Evolutionary conservation across 2,113 vertebrate species (phyloP), one percentile per base, ranked within the genome.

Genomic region (Sardina pilchardus): DNA sequence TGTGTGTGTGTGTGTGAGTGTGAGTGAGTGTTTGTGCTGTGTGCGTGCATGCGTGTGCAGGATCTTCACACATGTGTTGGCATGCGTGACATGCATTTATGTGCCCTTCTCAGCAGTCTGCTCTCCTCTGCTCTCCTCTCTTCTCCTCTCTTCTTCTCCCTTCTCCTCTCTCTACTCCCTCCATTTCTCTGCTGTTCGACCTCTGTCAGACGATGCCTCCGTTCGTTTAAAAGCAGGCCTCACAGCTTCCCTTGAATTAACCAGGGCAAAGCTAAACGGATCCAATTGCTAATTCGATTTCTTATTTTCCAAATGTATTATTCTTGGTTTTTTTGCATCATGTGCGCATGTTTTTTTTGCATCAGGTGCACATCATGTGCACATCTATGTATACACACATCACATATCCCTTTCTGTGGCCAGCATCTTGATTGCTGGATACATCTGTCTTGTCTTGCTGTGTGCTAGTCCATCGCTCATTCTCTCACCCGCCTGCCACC

Each of bases 1-100:
- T 71, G 63, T 83, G 19, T 53, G 81, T 36, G 30, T 63, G 63
- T 71, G 63, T 83, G 19, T 53, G 81, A 24, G 30, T 63, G 30
- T 17, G 16, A 45, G 71, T 43, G 36, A 44, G 19, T 50, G 39
- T 50, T 6, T 71, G 44, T n/a, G 47, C 36, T 26, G 24, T 71
- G 24, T 86, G 24, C 19, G 59, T 71, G 39, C 42, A 47, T 53
- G 67, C 47, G 80, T 82, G 81, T 56, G 63, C 42, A 24, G 9
- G 47, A 9, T n/a, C 7, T 21, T 63, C 59, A 63, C 59, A 63
- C 6, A 63, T 7, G 1, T n/a, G 82, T 45, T 50, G 48, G 12
- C 3, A 26, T 83, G 81, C 47, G 34, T 53, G 34, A 56, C 42
- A 39, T 53, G 78, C 59, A 63, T 63, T 63, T 63, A 63, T 63